A percentile compares a stretch with the other conserved stretches of the same genome.
phyloP scores from a whole-genome alignment of 2,888 invertebrate genomes.

The Lysandra coridon region DNA sequence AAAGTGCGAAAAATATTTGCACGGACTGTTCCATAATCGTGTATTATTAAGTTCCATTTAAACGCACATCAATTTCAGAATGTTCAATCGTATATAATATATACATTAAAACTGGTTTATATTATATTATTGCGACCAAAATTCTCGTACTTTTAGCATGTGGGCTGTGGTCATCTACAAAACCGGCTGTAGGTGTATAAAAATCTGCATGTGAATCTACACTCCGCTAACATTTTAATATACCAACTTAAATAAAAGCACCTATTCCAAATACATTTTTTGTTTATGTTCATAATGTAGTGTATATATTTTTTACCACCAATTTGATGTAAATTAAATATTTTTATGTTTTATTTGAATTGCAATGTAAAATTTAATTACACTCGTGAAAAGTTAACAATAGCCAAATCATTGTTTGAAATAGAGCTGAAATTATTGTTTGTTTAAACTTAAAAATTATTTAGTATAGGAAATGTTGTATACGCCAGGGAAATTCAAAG shows the following conservation, averaged over 20 bases:
- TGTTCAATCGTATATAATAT: too few relatives aligned
- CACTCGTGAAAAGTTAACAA: not conserved
- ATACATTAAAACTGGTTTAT: too few relatives aligned
- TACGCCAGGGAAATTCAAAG: slow-evolving; percentile 39
- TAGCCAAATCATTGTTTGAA: not conserved
- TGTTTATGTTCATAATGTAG: not conserved
- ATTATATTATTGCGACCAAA: too few relatives aligned
- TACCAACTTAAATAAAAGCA: not conserved
- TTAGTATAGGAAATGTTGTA: slow-evolving; percentile 36
- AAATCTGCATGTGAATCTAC: not conserved
- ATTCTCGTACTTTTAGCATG: too few relatives aligned
- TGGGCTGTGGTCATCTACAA: too few relatives aligned
- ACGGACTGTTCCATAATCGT: slow-evolving; percentile 5
- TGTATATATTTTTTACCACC: too few relatives aligned
- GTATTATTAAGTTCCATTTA: slow-evolving; percentile 20
- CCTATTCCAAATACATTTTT: not conserved
- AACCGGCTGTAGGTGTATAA: too few relatives aligned
- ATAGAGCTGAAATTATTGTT: not conserved
- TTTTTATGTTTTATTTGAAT: not conserved
- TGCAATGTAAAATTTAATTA: not conserved
- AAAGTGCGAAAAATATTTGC: slow-evolving; percentile 16
- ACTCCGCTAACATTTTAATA: not conserved
- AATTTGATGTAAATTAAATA: too few relatives aligned
- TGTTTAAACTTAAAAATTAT: slow-evolving; percentile 32
- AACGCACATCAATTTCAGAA: slow-evolving; percentile 2